Conservation (phyloP, 2,797 vertebrate genomes). For the Betta splendens region DNA sequence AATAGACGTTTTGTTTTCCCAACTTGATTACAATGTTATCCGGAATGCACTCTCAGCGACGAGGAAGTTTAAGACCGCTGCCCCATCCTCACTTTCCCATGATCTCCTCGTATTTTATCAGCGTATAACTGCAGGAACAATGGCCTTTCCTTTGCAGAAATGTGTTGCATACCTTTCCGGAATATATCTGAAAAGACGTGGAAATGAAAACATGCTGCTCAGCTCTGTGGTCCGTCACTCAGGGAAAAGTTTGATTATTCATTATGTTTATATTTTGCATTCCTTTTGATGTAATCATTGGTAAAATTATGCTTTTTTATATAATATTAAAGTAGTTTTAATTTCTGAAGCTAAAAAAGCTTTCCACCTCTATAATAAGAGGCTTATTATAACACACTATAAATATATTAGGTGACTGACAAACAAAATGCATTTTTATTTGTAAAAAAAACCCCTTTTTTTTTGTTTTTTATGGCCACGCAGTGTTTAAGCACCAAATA, state of each 20-base stretch:
- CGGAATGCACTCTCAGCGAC: constrained; percentile 45
- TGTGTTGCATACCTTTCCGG: constrained; percentile 44
- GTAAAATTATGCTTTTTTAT: too few species aligned
- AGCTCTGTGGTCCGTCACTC: constrained; percentile 1
- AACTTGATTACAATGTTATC: constrained; percentile 52
- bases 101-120: constrained; percentile 60
- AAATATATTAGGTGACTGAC: not conserved
- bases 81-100: constrained; percentile 26
- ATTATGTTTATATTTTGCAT: not conserved
- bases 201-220: constrained; percentile 46
- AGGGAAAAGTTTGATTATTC: not conserved
- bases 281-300: not conserved
- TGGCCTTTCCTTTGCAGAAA: constrained; percentile 47
- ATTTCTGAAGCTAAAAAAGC: too few species aligned
- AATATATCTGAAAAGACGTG: constrained; percentile 49
- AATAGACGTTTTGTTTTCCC: constrained; percentile 57
- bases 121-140: constrained; percentile 48
- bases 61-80: constrained; percentile 42
- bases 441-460: not conserved
- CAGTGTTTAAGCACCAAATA: constrained; percentile 29
- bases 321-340: too few species aligned
- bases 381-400: not conserved
- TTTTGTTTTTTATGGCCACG: constrained; percentile 25
- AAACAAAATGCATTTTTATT: not conserved
- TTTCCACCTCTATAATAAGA: too few species aligned